Conservation (phyloP, 2,797 vertebrate species). For the Pelochelys cantorii region DNA sequence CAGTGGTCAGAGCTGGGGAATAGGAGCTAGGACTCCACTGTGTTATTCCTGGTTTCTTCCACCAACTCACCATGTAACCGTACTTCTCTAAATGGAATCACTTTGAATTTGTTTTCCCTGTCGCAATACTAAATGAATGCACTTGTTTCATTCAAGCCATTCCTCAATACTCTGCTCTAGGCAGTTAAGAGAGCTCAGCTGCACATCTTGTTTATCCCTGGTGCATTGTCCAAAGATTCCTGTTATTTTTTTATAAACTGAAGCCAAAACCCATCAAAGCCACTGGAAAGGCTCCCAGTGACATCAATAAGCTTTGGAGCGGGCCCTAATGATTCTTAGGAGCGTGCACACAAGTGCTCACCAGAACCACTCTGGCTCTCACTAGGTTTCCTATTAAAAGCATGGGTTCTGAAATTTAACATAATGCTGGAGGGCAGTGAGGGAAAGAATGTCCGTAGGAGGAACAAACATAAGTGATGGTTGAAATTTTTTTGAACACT, state of each 20-base stretch:
- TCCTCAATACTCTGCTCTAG: slow-evolving; percentile 52
- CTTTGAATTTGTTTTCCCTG: slow-evolving; percentile 33
- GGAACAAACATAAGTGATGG: slow-evolving; percentile 46
- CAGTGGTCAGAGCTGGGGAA: slow-evolving; percentile 2
- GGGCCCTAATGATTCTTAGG: slow-evolving; percentile 48
- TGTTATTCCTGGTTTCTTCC: slow-evolving; percentile 5
- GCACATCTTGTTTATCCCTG: slow-evolving; percentile 58
- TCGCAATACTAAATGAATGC: slow-evolving; percentile 31
- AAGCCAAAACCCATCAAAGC: slow-evolving; percentile 63
- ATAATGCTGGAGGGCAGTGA: slow-evolving; percentile 1
- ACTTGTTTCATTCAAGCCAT: slow-evolving; percentile 58
- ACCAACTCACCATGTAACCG: neutral
- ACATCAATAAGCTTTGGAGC: neutral
- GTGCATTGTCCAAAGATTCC: slow-evolving; percentile 44
- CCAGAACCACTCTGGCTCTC: slow-evolving; percentile 43
- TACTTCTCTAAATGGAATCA: slow-evolving; percentile 37
- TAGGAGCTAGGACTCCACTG: neutral
- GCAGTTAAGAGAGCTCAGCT: slow-evolving; percentile 64
- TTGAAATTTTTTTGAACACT: slow-evolving; percentile 62
- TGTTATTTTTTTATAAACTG: slow-evolving; percentile 61
- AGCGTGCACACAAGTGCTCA: slow-evolving; percentile 64
- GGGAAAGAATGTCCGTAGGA: neutral
- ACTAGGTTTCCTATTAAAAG: slow-evolving; percentile 35
- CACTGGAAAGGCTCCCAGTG: slow-evolving; percentile 31
- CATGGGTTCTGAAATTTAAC: slow-evolving; percentile 40